phyloP scores from a whole-genome alignment of 2,113 vertebrate genomes.

The Eolophus roseicapilla region DNA sequence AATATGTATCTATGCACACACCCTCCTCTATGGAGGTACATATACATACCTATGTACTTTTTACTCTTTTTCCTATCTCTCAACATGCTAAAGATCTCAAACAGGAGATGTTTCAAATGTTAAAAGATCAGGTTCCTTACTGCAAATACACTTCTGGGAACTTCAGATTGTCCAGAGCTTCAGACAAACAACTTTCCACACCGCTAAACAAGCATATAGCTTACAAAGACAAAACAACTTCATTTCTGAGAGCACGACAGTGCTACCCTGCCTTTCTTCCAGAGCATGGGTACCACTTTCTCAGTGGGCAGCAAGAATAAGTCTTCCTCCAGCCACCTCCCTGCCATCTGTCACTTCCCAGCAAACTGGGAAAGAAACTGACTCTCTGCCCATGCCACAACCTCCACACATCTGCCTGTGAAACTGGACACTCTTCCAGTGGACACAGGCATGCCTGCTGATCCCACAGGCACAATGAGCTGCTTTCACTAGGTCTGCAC shows the following conservation, averaged over 20 bases:
- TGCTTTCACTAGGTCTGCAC: not conserved
- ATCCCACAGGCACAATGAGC: fast-evolving
- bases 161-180: not conserved
- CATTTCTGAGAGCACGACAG: not conserved
- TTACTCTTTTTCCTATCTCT: not conserved
- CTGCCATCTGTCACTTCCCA: not conserved
- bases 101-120: not conserved
- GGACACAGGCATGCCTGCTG: not conserved
- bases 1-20: not conserved
- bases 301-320: fast-evolving
- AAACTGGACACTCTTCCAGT: not conserved
- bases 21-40: not conserved
- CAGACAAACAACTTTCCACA: not conserved
- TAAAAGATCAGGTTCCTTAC: not conserved
- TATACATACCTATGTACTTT: not conserved
- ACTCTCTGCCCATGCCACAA: not conserved
- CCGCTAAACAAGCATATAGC: not conserved
- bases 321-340: not conserved
- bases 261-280: not conserved
- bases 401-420: not conserved
- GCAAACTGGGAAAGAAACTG: not conserved
- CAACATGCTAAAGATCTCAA: not conserved
- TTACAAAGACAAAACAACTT: not conserved
- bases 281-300: fast-evolving
- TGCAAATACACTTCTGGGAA: not conserved